Base-by-base conservation (phyloP, 2,797 vertebrate genomes). In the Florisuga fusca region DNA sequence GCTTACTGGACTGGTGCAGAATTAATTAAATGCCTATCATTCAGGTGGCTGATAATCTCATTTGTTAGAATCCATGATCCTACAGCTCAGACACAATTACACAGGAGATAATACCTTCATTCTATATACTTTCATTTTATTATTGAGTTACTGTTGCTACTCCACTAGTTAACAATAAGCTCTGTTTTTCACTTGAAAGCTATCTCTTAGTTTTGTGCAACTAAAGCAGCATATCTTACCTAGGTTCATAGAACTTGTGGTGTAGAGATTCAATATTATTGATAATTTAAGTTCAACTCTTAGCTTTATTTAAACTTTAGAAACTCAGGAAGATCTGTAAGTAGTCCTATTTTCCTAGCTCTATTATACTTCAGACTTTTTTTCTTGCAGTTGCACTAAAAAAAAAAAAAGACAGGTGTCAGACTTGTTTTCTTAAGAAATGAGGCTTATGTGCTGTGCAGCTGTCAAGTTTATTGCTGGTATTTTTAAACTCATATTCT, bases 91-190 rank as follows among this genome's bases (percentile, higher is more conserved):
- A 68, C 20, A 51, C 50, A 63, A 76, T 89, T 92, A 64, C 13
- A 12, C 50, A 36, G n/a, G 58, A 63, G 38, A 38, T 87, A 87
- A 72, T 71, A 51, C 8, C 34, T 77, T 53, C 26, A 63, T 87
- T 89, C 34, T 36, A 38, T 31, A 74, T 62, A 58, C 46, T 92
- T 93, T 29, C 17, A 25, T 87, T 95, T 82, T 63, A 59, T 95
- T 59, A 67, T 59, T 41, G 41, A 83, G 50, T 59, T 90, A 53
- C 27, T 51, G 15, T 63, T 77, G 22, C 87, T 83, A 23, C 36
- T 85, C 26, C 41, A 48, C 12, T 67, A 69, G 55, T 38, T 84
- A 62, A 48, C 15, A 25, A 66, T 67, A 59, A 89, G n/a, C 8
- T 89, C 8, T 5, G 22, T 79, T 91, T 89, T 87, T n/a, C 63